Evolutionary conservation across 1,140 invertebrate genomes (phyloP).

Genomic region (Cryptotermes secundus): DNA sequence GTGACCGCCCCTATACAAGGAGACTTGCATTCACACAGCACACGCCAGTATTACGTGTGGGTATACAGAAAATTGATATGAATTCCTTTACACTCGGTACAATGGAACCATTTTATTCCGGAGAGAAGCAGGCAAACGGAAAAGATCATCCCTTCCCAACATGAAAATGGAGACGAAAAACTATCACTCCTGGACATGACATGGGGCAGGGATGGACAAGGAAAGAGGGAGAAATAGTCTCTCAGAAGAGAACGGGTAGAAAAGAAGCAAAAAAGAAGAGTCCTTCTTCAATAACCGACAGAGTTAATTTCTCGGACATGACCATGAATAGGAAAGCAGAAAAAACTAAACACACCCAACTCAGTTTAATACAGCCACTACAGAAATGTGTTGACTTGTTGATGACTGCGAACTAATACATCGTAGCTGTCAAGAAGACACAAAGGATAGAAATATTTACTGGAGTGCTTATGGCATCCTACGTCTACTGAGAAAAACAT

Average conservation of each 20-base stretch:
- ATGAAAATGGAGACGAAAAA: not conserved
- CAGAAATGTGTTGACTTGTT: not conserved
- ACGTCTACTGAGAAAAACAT: too few relatives aligned
- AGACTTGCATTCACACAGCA: too few relatives aligned
- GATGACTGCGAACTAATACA: too few relatives aligned
- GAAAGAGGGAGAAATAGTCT: not conserved
- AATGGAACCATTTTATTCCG: not conserved
- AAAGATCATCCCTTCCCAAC: not conserved
- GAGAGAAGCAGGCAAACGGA: not conserved
- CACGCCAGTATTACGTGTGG: not conserved
- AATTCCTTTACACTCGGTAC: not conserved
- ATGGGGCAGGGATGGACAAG: not conserved
- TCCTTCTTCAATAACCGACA: not conserved
- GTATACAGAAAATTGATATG: conserved; percentile 5
- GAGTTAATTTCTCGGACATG: not conserved
- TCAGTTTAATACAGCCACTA: not conserved
- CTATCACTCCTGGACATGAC: not conserved
- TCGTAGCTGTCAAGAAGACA: too few relatives aligned
- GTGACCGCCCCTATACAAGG: too few relatives aligned
- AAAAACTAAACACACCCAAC: not conserved
- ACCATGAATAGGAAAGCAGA: not conserved
- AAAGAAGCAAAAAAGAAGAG: too few relatives aligned
- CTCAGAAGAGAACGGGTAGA: not conserved
- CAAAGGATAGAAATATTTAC: too few relatives aligned
- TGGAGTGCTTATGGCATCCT: too few relatives aligned